phyloP scores from a whole-genome alignment of 2,113 vertebrate genomes.

The Lampris incognitus region DNA sequence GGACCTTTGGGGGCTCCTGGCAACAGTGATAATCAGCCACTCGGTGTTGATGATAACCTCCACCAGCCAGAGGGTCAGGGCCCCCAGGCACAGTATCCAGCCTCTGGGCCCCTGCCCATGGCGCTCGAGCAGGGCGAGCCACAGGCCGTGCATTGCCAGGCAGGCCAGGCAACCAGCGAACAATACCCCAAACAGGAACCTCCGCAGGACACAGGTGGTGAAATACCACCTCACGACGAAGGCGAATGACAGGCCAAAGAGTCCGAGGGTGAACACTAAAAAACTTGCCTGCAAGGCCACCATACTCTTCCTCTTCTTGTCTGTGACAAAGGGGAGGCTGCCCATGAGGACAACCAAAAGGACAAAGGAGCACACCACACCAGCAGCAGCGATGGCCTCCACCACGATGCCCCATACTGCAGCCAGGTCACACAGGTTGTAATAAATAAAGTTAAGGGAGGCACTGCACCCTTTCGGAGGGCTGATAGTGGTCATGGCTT shows the following conservation, averaged over 20 bases:
- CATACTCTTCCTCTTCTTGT: conserved; percentile 85
- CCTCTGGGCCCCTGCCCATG: conserved; percentile 80
- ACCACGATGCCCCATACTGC: conserved; percentile 88
- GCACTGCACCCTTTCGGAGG: conserved; percentile 82
- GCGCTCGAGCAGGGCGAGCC: conserved; percentile 83
- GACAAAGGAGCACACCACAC: conserved; percentile 85
- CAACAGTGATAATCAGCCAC: conserved; percentile 91
- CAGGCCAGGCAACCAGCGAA: conserved; percentile 91
- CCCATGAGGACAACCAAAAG: conserved; percentile 87
- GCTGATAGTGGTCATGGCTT: conserved; percentile 29
- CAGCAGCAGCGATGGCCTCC: conserved; percentile 86
- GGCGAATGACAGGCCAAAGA: conserved; percentile 91
- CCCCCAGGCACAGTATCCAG: conserved; percentile 84
- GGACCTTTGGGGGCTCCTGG: conserved; percentile 4
- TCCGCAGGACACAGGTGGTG: conserved; percentile 87
- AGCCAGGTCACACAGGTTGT: conserved; percentile 90
- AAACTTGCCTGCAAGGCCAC: conserved; percentile 88
- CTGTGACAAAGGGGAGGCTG: conserved; percentile 87
- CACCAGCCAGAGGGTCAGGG: conserved; percentile 86
- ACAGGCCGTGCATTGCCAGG: conserved; percentile 86
- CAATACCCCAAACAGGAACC: conserved; percentile 92
- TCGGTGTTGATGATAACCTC: conserved; percentile 93
- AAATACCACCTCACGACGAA: conserved; percentile 87
- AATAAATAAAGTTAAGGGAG: conserved; percentile 84
- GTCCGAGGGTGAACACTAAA: conserved; percentile 88